phyloP scores from a whole-genome alignment of 2,888 invertebrate species.

The Nemurella pictetii region DNA sequence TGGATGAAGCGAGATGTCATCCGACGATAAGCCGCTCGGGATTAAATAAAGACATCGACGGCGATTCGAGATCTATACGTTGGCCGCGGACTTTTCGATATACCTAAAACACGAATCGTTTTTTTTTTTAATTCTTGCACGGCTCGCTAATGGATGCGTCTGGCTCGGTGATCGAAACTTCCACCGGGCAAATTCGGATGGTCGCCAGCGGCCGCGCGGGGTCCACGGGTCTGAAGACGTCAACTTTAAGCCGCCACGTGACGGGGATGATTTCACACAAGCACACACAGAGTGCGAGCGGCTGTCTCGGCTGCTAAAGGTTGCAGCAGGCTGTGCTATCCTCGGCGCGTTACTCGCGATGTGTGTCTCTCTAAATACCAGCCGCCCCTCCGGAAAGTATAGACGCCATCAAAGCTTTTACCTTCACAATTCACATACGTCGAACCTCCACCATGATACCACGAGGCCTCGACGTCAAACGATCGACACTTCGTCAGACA shows the following conservation, averaged over 20 bases:
- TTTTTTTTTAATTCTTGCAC: not conserved
- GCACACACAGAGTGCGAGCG: too few relatives aligned
- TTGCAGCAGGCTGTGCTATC: too few relatives aligned
- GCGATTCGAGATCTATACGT: not conserved
- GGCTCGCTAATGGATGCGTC: not conserved
- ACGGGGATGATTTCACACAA: too few relatives aligned
- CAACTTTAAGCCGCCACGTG: not conserved
- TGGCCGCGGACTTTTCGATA: not conserved
- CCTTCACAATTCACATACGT: too few relatives aligned
- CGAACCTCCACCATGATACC: too few relatives aligned
- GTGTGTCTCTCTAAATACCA: too few relatives aligned
- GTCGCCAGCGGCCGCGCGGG: not conserved
- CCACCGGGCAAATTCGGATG: not conserved
- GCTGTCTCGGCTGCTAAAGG: too few relatives aligned
- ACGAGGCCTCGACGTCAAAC: not conserved
- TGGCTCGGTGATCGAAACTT: not conserved
- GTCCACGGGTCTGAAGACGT: not conserved
- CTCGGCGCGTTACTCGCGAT: too few relatives aligned
- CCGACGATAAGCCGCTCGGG: not conserved
- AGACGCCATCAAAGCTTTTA: too few relatives aligned
- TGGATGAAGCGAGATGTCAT: not conserved
- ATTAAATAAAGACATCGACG: not conserved
- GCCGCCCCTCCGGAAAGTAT: too few relatives aligned
- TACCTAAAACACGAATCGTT: not conserved
- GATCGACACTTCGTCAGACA: not conserved